Conservation (phyloP, 2,888 invertebrate genomes). For the Clunio marinus region DNA sequence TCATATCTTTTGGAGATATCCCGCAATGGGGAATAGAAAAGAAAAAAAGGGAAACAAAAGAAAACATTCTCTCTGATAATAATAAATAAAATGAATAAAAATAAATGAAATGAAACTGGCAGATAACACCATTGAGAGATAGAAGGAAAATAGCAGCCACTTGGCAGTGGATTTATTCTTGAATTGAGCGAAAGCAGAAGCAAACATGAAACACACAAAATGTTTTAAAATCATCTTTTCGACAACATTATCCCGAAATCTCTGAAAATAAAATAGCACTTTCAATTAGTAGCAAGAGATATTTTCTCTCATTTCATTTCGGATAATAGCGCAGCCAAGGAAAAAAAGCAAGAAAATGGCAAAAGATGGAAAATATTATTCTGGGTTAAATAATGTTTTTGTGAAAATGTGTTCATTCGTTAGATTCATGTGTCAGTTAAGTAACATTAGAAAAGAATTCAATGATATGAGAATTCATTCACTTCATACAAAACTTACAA, state of each 20-base stretch:
- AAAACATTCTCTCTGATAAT: conserved; percentile 18
- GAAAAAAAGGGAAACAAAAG: not conserved
- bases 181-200: not conserved
- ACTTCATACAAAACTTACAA: too few relatives aligned
- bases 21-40: not conserved
- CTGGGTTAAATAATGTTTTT: conserved; percentile 20
- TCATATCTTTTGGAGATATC: too few relatives aligned
- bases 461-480: too few relatives aligned
- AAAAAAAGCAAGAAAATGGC: not conserved
- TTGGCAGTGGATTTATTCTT: conserved; percentile 24
- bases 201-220: conserved; percentile 13
- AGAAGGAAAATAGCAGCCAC: conserved; percentile 8
- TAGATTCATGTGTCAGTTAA: not conserved
- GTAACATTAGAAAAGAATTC: not conserved
- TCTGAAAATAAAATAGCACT: conserved; percentile 29
- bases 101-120: conserved; percentile 28
- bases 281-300: conserved; percentile 21
- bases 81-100: conserved; percentile 25
- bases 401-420: not conserved
- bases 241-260: conserved; percentile 26
- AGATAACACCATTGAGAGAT: conserved; percentile 21
- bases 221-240: conserved; percentile 25
- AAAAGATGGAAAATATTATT: not conserved
- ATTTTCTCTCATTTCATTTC: not conserved
- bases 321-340: not conserved